Conservation (phyloP, 2,113 vertebrate species). For the Ailuropoda melanoleuca region DNA sequence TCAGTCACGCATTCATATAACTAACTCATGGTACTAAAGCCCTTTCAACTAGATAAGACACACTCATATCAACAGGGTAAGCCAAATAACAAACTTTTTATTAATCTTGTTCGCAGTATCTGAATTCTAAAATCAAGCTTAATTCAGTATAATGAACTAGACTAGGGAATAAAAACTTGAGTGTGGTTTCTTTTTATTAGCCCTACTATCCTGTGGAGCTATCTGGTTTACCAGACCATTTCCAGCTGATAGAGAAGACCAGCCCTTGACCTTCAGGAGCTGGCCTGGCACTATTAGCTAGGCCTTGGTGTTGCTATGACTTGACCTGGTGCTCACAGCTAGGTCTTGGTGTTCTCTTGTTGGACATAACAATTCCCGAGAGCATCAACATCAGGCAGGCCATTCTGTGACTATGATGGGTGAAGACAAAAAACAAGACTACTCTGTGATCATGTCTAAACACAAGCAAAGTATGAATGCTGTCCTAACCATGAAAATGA, state of each 20-base stretch:
- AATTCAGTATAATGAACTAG: not conserved
- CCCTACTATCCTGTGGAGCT: not conserved
- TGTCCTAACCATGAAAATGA: not conserved
- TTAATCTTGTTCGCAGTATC: not conserved
- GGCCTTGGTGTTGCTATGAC: not conserved
- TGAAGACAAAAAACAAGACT: not conserved
- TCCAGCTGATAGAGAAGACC: not conserved
- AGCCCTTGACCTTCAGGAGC: not conserved
- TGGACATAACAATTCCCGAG: not conserved
- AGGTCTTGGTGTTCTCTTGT: not conserved
- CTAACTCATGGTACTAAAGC: not conserved
- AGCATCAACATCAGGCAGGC: not conserved
- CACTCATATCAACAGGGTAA: not conserved
- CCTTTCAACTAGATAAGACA: not conserved
- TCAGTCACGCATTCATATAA: not conserved
- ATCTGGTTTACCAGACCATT: not conserved
- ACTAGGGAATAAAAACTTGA: not conserved
- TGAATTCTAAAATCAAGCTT: not conserved
- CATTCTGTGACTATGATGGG: not conserved
- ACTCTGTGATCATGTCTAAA: not conserved
- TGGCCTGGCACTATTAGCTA: not conserved
- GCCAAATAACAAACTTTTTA: not conserved
- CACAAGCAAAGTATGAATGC: not conserved
- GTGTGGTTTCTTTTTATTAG: not conserved
- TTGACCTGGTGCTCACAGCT: not conserved